Evolutionary conservation across 2,797 vertebrate genomes (phyloP).

Genomic region (Limosa lapponica): DNA sequence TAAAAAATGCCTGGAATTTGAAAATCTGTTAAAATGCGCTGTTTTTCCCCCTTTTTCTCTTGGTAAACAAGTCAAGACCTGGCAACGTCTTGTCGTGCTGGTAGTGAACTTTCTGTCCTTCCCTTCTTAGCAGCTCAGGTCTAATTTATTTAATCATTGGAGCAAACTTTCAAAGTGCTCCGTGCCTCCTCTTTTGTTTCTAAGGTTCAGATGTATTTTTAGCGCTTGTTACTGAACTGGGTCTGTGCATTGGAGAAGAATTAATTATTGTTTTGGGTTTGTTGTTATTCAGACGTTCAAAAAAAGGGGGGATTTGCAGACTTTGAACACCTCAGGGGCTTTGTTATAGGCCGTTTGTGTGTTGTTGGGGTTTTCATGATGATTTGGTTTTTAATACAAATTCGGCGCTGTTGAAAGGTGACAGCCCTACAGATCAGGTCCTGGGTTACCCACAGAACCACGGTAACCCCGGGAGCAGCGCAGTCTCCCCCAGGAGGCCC

Average conservation of each 20-base stretch:
- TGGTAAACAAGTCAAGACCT: slow-evolving; percentile 10
- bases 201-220: slow-evolving; percentile 66
- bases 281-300: slow-evolving; percentile 46
- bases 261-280: slow-evolving; percentile 68
- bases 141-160: slow-evolving; percentile 72
- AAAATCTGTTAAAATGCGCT: background rate
- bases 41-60: background rate
- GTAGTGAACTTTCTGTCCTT: slow-evolving; percentile 62
- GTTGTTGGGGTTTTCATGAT: slow-evolving; percentile 16
- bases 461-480: background rate
- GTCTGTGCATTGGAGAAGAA: slow-evolving; percentile 64
- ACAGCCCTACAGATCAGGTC: background rate
- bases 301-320: slow-evolving; percentile 2
- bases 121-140: slow-evolving; percentile 61
- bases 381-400: background rate
- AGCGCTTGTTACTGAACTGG: slow-evolving; percentile 49
- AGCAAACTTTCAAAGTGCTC: slow-evolving; percentile 57
- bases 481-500: background rate
- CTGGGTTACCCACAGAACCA: background rate
- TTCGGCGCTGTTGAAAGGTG: background rate
- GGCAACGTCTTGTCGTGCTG: background rate
- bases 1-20: background rate
- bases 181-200: slow-evolving; percentile 36
- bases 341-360: background rate
- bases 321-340: slow-evolving; percentile 59